Evolutionary conservation across 1,140 invertebrate genomes (phyloP), one percentile per base, ranked within the genome.

Genomic region (Ips typographus): DNA sequence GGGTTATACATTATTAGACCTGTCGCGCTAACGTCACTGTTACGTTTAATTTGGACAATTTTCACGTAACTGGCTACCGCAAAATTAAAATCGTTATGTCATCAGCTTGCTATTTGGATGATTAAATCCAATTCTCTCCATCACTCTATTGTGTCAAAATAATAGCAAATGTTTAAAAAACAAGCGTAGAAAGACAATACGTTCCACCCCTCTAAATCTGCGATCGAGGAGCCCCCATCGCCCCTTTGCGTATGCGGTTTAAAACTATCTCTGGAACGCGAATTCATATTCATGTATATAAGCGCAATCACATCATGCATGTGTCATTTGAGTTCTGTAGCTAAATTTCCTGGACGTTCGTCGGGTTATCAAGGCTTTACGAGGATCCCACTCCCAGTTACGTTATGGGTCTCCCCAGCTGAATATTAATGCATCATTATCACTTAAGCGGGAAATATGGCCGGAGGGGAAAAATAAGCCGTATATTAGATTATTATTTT

Each of bases 291-390:
- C 75, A 76, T 75, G 74, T 74, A 22, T 22, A 61, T 49, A 75
- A 76, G 75, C 73, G 74, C 76, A 77, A 77, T 77, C 76, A 72
- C 76, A 77, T 77, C 76, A 77, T 77, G 72, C 74, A 77, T 76
- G 75, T 77, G 75, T 77, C 76, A 77, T 77, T 77, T 77, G 75
- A 77, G 71, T 72, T 68, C 65, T 74, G 75, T 76, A 77, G 72
- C 76, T 74, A 77, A 72, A 77, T 77, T 77, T 77, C 76, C 76
- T 77, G 76, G 68, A 52, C 72, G 75, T 76, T 77, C 71, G 74
- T 66, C 68, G 75, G 71, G 74, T 75, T 75, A 75, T 75, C 72
- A 71, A 71, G 68, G 53, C 61, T 67, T 69, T 65, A 71, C 71
- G 70, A 65, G 65, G 69, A 52, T 71, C 72, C 65, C 71, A 55